Base-by-base conservation (phyloP, 2,888 invertebrate species). In the Nemotelus pantherinus region DNA sequence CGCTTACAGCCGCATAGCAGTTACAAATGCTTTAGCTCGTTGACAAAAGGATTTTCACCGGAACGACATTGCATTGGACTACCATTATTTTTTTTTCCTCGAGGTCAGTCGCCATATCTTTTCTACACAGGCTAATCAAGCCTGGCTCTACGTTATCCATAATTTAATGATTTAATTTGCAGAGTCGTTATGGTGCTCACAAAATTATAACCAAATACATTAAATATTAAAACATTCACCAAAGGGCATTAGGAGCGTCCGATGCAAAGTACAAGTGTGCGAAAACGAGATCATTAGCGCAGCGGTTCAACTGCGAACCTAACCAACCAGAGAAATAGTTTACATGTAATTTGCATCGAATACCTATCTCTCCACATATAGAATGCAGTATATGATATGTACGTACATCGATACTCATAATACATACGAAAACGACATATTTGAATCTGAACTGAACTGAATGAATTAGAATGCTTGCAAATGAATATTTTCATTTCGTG, bases 191-290 rank as follows among this genome's bases (percentile, higher is more conserved):
- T 76, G 63, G 71, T 78, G 67, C 72, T 78, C 76, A 64, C 76
- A 72, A 67, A 77, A 79, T 79, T 77, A 74, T 79, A 77, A 79
- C 74, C 60, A 77, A 79, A 77, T 77, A 68, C 78, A 77, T 77
- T 67, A 74, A 79, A 74, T 67, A 77, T 79, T 77, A 72, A 78
- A 79, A 79, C 47, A 55, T 60, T 71, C 53, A n/a, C 43, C 47
- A 44, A 25, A 47, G 72, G 60, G 48, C 60, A 72, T 60, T 72
- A 71, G 70, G 57, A 71, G 10, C 10, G 10, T 9, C 25, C 65
- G 3, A 45, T n/a, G 45, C 9, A 47, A 58, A 39, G 41, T 7
- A 47, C 57, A 6, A 58, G 39, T 65, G 47, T 65, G 47, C 45
- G 60, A 60, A 58, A 60, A n/a, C 60, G 48, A 72, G 58, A 58